Evolutionary conservation across 2,113 vertebrate genomes (phyloP), one percentile per base, ranked within the genome.

Genomic region (Aplodontia rufa): DNA sequence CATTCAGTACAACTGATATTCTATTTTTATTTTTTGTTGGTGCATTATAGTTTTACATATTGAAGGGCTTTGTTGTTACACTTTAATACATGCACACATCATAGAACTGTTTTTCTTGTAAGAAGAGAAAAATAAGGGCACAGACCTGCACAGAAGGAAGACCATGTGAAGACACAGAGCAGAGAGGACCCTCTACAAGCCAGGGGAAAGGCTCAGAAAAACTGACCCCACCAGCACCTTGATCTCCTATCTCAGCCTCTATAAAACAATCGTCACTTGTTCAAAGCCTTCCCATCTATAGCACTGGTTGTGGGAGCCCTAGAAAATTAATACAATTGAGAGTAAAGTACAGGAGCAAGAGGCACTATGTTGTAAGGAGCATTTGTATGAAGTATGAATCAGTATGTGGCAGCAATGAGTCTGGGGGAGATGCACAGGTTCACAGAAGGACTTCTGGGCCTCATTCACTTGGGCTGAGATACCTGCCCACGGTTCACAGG

Each of bases 381-480:
- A n/a, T n/a, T n/a, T n/a, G n/a, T 17, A 32, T 7, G 5, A 19
- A 72, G 40, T 17, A 8, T 49, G 53, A 69, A 37, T 32, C n/a
- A 68, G 37, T 6, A 42, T 17, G 11, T 4, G 13, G n/a, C 24
- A 85, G 28, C 37, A 17, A 51, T 5, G 35, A 49, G 16, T 13
- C 45, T 8, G 0, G 30, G 9, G 16, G 8, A 35, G 6, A 17
- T 17, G 3, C 32, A 58, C 6, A 24, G n/a, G 4, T 6, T 2
- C 7, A 13, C 7, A 0, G 5, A 17, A 51, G 19, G 0, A 32
- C 26, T 22, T 3, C 17, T 66, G 0, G 0, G 14, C 42, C 40
- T 86, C 49, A 12, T 22, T 79, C 74, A 8, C 24, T 0, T 2
- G 2, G 17, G 26, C 49, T 13, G 1, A 76, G 26, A 55, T 3